A percentile compares a stretch with the other conserved stretches of the same genome.
Evolutionary conservation across 2,113 vertebrate species (phyloP).

Genomic region (Dasyurus viverrinus): DNA sequence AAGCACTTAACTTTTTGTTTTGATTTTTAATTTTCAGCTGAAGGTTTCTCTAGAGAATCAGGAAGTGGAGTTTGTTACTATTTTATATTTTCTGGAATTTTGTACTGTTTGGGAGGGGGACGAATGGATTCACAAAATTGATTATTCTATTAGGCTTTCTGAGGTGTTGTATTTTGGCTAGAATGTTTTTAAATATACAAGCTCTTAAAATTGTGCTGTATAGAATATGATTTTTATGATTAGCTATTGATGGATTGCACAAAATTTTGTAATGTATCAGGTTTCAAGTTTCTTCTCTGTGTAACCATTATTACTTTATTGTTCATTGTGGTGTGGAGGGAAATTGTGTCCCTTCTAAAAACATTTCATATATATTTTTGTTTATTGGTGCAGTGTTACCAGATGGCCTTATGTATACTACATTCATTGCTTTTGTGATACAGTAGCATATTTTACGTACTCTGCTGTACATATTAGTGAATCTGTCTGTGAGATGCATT

Average conservation of each 20-base stretch:
- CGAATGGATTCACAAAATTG: conserved; percentile 39
- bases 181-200: conserved; percentile 73
- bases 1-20: conserved; percentile 76
- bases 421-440: conserved; percentile 78
- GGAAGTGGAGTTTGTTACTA: conserved; percentile 54
- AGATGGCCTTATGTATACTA: conserved; percentile 81
- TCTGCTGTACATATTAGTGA: conserved; percentile 53
- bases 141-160: conserved; percentile 68
- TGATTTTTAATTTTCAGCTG: conserved; percentile 50
- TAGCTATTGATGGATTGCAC: conserved; percentile 77
- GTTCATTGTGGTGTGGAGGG: conserved; percentile 50
- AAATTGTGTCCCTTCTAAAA: conserved; percentile 62
- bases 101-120: conserved; percentile 56
- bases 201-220: conserved; percentile 73
- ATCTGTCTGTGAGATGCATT: conserved; percentile 69
- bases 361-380: conserved; percentile 49
- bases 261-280: conserved; percentile 69
- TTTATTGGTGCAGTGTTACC: conserved; percentile 82
- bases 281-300: conserved; percentile 64
- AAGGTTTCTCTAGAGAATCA: conserved; percentile 56
- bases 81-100: conserved; percentile 59
- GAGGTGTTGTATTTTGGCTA: conserved; percentile 45
- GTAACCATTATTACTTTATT: conserved; percentile 70
- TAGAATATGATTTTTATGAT: conserved; percentile 70
- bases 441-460: conserved; percentile 74